Base-by-base conservation (phyloP, 2,113 vertebrate genomes). In the Ctenomys sociabilis region DNA sequence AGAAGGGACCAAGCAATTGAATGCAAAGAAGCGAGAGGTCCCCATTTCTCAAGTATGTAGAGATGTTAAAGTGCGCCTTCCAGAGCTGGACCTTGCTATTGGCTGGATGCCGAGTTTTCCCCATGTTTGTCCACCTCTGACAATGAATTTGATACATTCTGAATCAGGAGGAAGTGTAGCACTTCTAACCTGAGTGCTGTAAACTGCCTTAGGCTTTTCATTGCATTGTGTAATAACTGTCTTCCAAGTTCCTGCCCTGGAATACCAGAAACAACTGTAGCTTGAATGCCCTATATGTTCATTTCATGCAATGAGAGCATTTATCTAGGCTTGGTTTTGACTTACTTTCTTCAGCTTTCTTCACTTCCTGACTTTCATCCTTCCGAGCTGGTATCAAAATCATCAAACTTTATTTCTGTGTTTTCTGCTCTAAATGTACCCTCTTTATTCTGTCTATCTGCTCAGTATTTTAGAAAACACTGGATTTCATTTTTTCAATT, bases 1-100 rank as follows among this genome's bases (percentile, higher is more conserved):
- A 95, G 94, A 84, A 85, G 2, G 81, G 43, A 78, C 75, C 63
- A 72, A 88, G 88, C 87, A 73, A 61, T 3, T 13, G 94, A 54
- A 22, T 92, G 63, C 0, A 80, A 14, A 96, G 26, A 95, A 95
- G 13, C 0, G 45, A 30, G 22, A 21, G 7, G 77, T 8, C 35
- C 91, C 40, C 14, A 6, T 59, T 30, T 88, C 43, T 1, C 28
- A 70, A 73, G 49, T 49, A 40, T 72, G 94, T 54, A 37, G 24
- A 70, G 61, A 89, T 63, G 54, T 90, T 45, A 37, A 68, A 88
- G 43, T 1, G 26, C 30, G 21, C 7, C 30, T 6, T 22, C 7
- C 7, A 2, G 30, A 3, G 49, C 1, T 3, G 17, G 45, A 19
- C 21, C 13, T 72, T 68, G 64, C 17, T 37, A 1, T 78, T 26